Evolutionary conservation across 2,113 vertebrate species (phyloP).

Genomic region (Hippocampus barbouri): DNA sequence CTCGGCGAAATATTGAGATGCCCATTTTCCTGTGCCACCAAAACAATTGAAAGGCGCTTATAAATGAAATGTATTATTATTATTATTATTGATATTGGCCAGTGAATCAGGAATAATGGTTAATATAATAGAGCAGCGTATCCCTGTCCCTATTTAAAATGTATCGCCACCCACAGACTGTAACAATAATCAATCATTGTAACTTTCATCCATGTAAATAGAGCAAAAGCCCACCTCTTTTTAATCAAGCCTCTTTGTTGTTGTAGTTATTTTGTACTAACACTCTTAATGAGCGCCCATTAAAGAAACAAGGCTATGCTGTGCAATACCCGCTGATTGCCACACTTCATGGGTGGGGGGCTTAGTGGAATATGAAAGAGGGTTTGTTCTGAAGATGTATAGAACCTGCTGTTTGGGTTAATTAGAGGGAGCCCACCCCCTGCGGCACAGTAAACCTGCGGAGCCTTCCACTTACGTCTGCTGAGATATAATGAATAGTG

Average conservation of each 20-base stretch:
- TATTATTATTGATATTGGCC: no score
- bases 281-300: constrained; percentile 45
- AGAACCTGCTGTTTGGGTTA: constrained; percentile 49
- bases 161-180: not conserved
- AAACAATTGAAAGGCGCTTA: not conserved
- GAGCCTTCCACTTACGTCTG: constrained; percentile 25
- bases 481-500: constrained; percentile 42
- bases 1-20: constrained; percentile 20
- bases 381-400: constrained; percentile 34
- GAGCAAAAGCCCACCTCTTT: constrained; percentile 16
- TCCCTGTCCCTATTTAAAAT: not conserved
- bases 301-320: constrained; percentile 42
- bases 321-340: constrained; percentile 45
- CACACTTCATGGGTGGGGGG: constrained; percentile 29
- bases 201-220: constrained; percentile 16
- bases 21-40: not conserved
- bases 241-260: constrained; percentile 43
- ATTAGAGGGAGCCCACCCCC: constrained; percentile 48
- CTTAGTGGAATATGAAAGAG: constrained; percentile 52
- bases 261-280: constrained; percentile 52
- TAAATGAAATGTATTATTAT: no score
- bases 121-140: not conserved
- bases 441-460: constrained; percentile 32
- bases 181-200: constrained; percentile 1
- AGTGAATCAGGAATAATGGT: no score